Conservation (phyloP, 1,140 invertebrate species). For the Drosophila persimilis region DNA sequence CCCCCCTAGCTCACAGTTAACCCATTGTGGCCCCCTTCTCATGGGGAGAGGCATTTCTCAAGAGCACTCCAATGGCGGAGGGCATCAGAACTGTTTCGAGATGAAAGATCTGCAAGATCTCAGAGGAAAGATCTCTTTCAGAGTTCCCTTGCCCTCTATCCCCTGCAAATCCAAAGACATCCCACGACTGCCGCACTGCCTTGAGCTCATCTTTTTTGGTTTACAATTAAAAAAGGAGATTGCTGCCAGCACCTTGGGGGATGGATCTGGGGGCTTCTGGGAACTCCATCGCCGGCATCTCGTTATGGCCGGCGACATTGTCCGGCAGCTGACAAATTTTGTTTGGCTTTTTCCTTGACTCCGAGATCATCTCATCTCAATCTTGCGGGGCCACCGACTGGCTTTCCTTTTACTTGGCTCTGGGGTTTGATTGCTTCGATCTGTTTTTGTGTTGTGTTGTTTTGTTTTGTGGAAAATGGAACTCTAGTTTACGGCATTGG, state of each 20-base stretch:
- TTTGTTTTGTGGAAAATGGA: conserved; percentile 16
- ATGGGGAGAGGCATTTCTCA: too few relatives aligned
- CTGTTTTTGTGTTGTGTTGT: not conserved
- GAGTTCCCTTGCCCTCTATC: not conserved
- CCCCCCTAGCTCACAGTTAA: not conserved
- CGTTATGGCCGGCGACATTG: conserved; percentile 19
- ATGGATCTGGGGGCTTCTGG: not conserved
- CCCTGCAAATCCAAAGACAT: conserved; percentile 1
- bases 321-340: conserved; percentile 46
- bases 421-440: conserved; percentile 35
- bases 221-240: conserved; percentile 39
- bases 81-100: too few relatives aligned
- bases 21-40: not conserved
- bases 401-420: conserved; percentile 17
- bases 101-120: too few relatives aligned
- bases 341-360: conserved; percentile 8
- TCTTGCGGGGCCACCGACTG: not conserved
- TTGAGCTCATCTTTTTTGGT: not conserved
- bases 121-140: too few relatives aligned
- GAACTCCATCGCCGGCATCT: not conserved
- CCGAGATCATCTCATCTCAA: conserved; percentile 36
- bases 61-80: too few relatives aligned
- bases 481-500: conserved; percentile 42
- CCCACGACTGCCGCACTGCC: not conserved
- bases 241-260: conserved; percentile 36